A percentile compares a stretch with the other conserved stretches of the same genome.
phyloP scores from a whole-genome alignment of 2,113 vertebrate species.

The Piliocolobus tephrosceles region DNA sequence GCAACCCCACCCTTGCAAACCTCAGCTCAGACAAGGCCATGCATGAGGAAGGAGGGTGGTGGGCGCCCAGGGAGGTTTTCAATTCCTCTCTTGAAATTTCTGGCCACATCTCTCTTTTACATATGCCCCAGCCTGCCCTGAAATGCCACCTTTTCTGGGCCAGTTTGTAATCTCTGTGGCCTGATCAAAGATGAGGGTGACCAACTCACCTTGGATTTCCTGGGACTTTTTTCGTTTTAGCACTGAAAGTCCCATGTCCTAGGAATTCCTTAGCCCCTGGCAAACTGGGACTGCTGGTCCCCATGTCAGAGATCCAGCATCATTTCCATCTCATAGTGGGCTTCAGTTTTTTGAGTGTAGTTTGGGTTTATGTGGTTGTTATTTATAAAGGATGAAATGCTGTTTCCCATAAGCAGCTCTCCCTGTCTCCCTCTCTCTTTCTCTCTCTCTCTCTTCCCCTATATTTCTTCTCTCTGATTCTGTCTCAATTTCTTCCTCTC shows the following conservation, averaged over 20 bases:
- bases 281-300: neutral
- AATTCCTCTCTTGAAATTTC: neutral
- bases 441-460: too few species aligned
- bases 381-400: neutral
- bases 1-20: neutral
- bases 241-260: neutral
- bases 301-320: neutral
- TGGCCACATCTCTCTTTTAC: neutral
- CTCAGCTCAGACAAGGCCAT: neutral
- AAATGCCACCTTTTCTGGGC: neutral
- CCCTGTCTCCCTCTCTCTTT: neutral
- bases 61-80: too few species aligned
- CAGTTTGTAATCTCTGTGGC: neutral
- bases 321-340: neutral
- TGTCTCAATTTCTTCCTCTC: neutral
- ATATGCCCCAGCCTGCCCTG: fast-evolving
- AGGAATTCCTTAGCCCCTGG: too few species aligned
- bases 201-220: fast-evolving
- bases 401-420: neutral
- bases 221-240: neutral
- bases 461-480: neutral
- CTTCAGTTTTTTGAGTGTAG: neutral
- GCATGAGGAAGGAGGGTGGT: neutral
- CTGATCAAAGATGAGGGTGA: neutral
- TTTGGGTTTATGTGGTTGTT: neutral